Base-by-base conservation (phyloP, 2,113 vertebrate species). In the Numenius arquata region DNA sequence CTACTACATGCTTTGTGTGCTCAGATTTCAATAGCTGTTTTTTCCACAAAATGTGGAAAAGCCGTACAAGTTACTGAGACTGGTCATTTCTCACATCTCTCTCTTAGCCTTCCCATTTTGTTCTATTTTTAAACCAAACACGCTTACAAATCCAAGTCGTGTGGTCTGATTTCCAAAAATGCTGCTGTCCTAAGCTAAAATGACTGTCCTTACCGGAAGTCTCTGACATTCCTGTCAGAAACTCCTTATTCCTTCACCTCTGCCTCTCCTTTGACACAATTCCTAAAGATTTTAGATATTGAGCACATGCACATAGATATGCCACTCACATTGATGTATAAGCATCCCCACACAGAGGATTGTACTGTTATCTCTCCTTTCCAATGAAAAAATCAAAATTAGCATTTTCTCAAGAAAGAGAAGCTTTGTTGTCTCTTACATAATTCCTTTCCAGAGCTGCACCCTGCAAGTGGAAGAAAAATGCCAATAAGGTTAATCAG, bases 11-110 rank as follows among this genome's bases (percentile, higher is more conserved):
- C 71, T 97, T 97, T 97, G 41, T 91, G 68, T 92, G 85, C 89
- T 94, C 25, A 66, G 93, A 91, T 97, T 97, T 97, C 97, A 97
- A 96, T 89, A 97, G 91, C 62, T 97, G 83, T 94, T 98, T 97
- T 67, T 97, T 97, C 90, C 74, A 86, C 91, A 93, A 96, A 98
- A 95, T 95, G 89, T 83, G 89, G 88, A 95, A 97, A 96, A 96
- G 76, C 67, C 43, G 23, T 50, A 15, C 29, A 93, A 90, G 86
- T 65, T 92, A 85, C 52, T 89, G 52, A 89, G 79, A 85, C 8
- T 36, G n/a, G 91, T 95, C 90, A 90, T 47, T 86, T 95, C 61
- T 95, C 71, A 75, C 48, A 68, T 96, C 67, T 94, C 91, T 94
- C 70, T 88, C 59, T 90, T 75, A 94, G 41, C 50, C n/a, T 93